Percentiles rank a stretch among this genome's conserved stretches.
These are phyloP conservation scores for Clivina fossor DNA, from an alignment of 2,888 invertebrate genomes.

Conservation along the genomic window DNA sequence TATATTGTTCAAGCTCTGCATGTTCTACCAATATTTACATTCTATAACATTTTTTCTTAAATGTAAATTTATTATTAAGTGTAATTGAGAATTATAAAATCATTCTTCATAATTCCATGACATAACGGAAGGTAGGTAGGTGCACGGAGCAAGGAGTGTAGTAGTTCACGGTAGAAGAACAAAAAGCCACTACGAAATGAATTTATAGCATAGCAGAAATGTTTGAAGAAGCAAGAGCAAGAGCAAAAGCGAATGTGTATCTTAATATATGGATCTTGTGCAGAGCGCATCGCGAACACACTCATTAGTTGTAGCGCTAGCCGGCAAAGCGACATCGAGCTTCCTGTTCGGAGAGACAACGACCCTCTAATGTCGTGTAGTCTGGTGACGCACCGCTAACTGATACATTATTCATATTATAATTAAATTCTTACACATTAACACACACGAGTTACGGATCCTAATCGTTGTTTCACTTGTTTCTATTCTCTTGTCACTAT, in stretches of 20 bases:
- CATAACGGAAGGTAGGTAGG: no score
- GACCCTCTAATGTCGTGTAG: conserved; percentile 39
- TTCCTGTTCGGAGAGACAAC: conserved; percentile 47
- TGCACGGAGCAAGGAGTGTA: neutral
- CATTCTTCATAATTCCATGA: no score
- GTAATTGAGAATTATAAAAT: no score
- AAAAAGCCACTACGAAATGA: conserved; percentile 9
- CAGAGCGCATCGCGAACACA: conserved; percentile 32
- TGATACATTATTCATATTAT: conserved; percentile 28
- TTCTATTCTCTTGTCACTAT: no score
- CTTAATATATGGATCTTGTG: conserved; percentile 46
- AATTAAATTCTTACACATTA: conserved; percentile 18
- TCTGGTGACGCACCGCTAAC: conserved; percentile 19
- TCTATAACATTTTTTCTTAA: no score
- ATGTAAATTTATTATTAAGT: no score
- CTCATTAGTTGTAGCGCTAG: conserved; percentile 48
- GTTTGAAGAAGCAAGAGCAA: no score
- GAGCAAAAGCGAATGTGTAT: conserved; percentile 32
- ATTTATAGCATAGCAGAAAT: conserved; percentile 22
- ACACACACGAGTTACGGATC: neutral
- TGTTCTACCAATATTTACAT: no score
- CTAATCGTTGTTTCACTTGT: no score
- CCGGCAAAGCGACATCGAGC: conserved; percentile 46
- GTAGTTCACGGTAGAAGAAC: neutral
- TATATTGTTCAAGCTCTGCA: no score